Conservation (phyloP, 2,888 invertebrate species). For the Chrysopilus asiliformis region DNA sequence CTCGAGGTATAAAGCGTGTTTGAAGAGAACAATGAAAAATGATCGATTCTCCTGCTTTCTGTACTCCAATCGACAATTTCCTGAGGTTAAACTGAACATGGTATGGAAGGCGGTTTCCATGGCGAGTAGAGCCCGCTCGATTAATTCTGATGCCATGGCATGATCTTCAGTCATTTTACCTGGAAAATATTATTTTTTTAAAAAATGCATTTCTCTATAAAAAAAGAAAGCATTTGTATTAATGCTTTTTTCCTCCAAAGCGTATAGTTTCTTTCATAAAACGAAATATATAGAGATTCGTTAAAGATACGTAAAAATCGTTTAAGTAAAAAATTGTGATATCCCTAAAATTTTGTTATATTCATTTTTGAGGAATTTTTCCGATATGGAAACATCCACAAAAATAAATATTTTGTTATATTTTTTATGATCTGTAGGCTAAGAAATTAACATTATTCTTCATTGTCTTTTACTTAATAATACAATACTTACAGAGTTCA, state of each 20-base stretch:
- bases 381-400: neutral
- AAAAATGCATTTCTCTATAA: neutral
- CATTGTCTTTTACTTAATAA: no score
- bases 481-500: conserved; percentile 60
- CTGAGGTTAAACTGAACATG: conserved; percentile 59
- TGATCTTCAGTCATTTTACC: conserved; percentile 57
- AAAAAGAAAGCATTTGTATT: no score
- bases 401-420: no score
- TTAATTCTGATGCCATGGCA: conserved; percentile 61
- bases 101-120: conserved; percentile 70
- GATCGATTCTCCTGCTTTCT: conserved; percentile 68
- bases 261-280: no score
- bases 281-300: no score
- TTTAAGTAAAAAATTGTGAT: no score
- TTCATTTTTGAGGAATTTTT: neutral
- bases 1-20: conserved; percentile 64
- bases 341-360: no score
- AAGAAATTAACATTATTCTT: no score
- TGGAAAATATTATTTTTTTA: conserved; percentile 11
- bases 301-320: no score
- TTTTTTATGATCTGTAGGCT: no score
- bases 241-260: no score
- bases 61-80: conserved; percentile 63
- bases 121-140: conserved; percentile 63
- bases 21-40: conserved; percentile 67